Evolutionary conservation across 2,888 invertebrate genomes (phyloP).

Genomic region (Caenorhabditis virilis): DNA sequence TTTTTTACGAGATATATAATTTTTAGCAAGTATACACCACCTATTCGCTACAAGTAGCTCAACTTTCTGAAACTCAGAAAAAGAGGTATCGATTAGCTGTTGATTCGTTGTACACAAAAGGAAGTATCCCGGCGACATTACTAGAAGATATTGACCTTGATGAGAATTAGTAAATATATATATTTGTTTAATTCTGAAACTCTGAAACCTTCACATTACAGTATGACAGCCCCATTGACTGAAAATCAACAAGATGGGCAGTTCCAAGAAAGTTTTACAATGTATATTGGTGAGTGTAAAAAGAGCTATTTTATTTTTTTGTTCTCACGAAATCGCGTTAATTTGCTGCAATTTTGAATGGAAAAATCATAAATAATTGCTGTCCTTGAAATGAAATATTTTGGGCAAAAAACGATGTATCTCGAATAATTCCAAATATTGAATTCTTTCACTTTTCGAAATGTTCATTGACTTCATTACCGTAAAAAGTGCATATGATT

Average conservation of each 20-base stretch:
- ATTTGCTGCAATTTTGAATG: no score
- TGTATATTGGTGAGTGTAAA: constrained; percentile 62
- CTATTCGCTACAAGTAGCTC: constrained; percentile 57
- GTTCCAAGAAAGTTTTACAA: constrained; percentile 64
- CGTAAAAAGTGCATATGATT: no score
- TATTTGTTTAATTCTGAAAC: not conserved
- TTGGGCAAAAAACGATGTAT: no score
- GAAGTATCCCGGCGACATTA: constrained; percentile 37
- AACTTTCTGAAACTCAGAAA: constrained; percentile 52
- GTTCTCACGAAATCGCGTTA: no score
- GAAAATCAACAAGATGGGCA: not conserved
- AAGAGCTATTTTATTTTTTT: no score
- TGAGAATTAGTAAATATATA: constrained; percentile 4
- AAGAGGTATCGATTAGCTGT: constrained; percentile 46
- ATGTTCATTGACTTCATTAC: no score
- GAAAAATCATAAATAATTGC: no score
- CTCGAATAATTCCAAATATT: no score
- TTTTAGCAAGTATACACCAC: constrained; percentile 52
- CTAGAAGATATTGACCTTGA: constrained; percentile 34
- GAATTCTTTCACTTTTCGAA: no score
- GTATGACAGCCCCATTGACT: not conserved
- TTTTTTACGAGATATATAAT: constrained; percentile 1
- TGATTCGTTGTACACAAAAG: constrained; percentile 36
- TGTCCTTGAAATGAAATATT: no score
- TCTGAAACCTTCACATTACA: no score